A percentile compares a stretch with the other conserved stretches of the same genome.
Evolutionary conservation across 2,797 vertebrate species (phyloP).

Genomic region (Phoxinus dragarum): DNA sequence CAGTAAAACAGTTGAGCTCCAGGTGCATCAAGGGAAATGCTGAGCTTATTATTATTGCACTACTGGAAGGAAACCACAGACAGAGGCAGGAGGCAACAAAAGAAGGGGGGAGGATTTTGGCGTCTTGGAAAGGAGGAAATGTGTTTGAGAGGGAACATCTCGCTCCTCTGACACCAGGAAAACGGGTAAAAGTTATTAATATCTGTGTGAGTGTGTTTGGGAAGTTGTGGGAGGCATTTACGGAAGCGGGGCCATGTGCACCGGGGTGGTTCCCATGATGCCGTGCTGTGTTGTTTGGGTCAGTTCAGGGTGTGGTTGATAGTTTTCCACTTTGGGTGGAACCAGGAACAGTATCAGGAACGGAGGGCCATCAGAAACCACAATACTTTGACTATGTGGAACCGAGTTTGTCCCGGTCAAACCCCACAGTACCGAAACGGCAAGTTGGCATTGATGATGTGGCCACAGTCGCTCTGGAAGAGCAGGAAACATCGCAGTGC

Average conservation of each 20-base stretch:
- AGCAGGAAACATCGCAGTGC: constrained; percentile 47
- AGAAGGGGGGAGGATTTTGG: constrained; percentile 1
- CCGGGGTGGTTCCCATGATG: constrained; percentile 52
- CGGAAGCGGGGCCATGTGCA: constrained; percentile 39
- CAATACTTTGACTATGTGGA: constrained; percentile 43
- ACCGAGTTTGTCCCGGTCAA: constrained; percentile 27
- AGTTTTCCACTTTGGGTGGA: constrained; percentile 53
- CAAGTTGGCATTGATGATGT: constrained; percentile 31
- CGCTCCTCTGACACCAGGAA: constrained; percentile 40
- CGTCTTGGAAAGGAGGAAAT: constrained; percentile 40
- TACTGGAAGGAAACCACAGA: constrained; percentile 54
- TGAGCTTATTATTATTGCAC: constrained; percentile 49
- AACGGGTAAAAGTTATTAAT: constrained; percentile 43
- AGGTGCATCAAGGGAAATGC: constrained; percentile 47
- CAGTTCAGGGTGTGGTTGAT: constrained; percentile 39
- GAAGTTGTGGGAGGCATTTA: constrained; percentile 44
- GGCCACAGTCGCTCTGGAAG: constrained; percentile 19
- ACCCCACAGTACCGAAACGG: constrained; percentile 33
- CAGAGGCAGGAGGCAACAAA: constrained; percentile 20
- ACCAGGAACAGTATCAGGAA: constrained; percentile 54
- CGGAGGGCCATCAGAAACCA: constrained; percentile 43
- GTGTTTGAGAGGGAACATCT: constrained; percentile 28
- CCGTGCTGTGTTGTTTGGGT: constrained; percentile 48
- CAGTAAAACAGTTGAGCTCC: constrained; percentile 26
- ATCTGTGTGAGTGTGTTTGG: constrained; percentile 35